These are phyloP conservation scores for Anthoscopus minutus DNA, from an alignment of 2,113 vertebrate genomes.

Conservation along the genomic window DNA sequence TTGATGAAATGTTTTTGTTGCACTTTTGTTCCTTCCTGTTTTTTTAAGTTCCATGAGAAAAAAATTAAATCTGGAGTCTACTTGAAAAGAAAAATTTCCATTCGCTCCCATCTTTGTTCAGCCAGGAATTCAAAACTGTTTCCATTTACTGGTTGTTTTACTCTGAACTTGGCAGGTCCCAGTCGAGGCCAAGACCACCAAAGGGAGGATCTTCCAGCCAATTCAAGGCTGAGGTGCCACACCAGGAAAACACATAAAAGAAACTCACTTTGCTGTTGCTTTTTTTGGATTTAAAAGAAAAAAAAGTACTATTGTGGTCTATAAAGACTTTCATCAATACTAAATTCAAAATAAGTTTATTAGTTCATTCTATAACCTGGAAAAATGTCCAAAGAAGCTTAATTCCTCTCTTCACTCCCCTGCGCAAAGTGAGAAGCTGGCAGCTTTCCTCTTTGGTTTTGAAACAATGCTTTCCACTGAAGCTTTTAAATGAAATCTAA, in stretches of 20 bases:
- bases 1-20: not conserved
- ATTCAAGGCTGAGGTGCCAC: not conserved
- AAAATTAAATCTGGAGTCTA: not conserved
- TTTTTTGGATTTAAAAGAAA: not conserved
- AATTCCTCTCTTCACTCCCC: conserved; percentile 16
- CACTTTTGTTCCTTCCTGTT: not conserved
- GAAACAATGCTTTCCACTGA: conserved; percentile 40
- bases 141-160: not conserved
- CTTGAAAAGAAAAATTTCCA: conserved; percentile 1
- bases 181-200: not conserved
- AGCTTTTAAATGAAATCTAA: conserved; percentile 37
- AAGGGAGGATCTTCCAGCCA: not conserved
- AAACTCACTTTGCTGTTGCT: not conserved
- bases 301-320: not conserved
- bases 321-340: not conserved
- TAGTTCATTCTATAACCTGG: conserved; percentile 9
- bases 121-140: not conserved
- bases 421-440: not conserved
- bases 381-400: conserved; percentile 37
- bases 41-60: not conserved
- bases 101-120: not conserved
- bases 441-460: conserved; percentile 9
- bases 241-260: not conserved
- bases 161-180: not conserved
- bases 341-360: conserved; percentile 20